Evolutionary conservation across 1,140 invertebrate genomes (phyloP).

Genomic region (Apis cerana): DNA sequence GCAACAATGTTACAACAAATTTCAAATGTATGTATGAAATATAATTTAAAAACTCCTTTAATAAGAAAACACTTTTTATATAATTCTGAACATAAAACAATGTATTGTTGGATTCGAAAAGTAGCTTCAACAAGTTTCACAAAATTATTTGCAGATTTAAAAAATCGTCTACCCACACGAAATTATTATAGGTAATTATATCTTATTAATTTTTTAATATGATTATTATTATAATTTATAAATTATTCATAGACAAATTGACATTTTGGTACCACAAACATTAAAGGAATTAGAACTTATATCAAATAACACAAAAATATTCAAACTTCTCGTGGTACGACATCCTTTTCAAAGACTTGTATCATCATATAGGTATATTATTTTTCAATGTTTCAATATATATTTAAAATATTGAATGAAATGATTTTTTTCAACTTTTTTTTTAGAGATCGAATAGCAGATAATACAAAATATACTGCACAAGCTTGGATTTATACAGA

Average conservation of each 20-base stretch:
- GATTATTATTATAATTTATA: slow-evolving; percentile 22
- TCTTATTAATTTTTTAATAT: background rate
- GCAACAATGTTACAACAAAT: slow-evolving; percentile 57
- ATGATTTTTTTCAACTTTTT: slow-evolving; percentile 19
- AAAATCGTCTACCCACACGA: slow-evolving; percentile 51
- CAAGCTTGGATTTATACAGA: slow-evolving; percentile 77
- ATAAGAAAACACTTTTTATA: slow-evolving; percentile 75
- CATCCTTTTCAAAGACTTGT: slow-evolving; percentile 82
- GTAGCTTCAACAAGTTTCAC: slow-evolving; percentile 78
- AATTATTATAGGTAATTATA: slow-evolving; percentile 73
- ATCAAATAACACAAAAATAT: slow-evolving; percentile 62
- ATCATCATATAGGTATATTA: slow-evolving; percentile 79
- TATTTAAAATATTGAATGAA: background rate
- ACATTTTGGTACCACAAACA: slow-evolving; percentile 66
- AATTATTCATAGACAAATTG: slow-evolving; percentile 71
- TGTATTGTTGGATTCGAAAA: slow-evolving; percentile 81
- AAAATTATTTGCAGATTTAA: slow-evolving; percentile 75
- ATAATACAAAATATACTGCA: slow-evolving; percentile 75
- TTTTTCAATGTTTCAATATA: background rate
- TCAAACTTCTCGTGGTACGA: slow-evolving; percentile 80
- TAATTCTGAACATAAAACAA: slow-evolving; percentile 63
- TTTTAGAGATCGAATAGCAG: slow-evolving; percentile 80
- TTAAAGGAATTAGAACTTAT: slow-evolving; percentile 59
- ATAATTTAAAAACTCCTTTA: slow-evolving; percentile 71
- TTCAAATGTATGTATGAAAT: slow-evolving; percentile 68